Conservation (phyloP, 2,797 vertebrate genomes). For the Pseudochaenichthys georgianus region DNA sequence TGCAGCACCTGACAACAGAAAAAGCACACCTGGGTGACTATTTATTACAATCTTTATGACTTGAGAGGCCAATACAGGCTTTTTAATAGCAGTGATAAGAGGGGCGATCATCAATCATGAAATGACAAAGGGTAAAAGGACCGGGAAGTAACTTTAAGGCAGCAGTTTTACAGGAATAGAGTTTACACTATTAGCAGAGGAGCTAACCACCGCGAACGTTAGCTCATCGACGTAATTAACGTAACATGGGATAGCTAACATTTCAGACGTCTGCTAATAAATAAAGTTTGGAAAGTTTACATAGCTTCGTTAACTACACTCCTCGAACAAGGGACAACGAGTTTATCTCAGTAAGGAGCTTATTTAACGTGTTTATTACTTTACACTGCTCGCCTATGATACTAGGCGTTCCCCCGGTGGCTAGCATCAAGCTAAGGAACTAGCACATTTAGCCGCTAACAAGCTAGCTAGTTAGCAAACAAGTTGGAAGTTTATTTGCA, state of each 20-base stretch:
- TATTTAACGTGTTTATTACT: background rate
- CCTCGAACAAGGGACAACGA: background rate
- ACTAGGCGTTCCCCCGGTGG: conserved; percentile 81
- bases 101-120: accelerated
- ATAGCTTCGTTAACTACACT: background rate
- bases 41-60: background rate
- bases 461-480: conserved; percentile 81
- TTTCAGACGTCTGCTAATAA: background rate
- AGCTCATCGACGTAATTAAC: conserved; percentile 58
- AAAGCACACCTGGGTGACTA: conserved; percentile 41
- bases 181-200: conserved; percentile 50
- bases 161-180: background rate
- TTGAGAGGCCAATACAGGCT: background rate
- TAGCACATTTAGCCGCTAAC: conserved; percentile 73
- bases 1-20: conserved; percentile 81
- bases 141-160: accelerated
- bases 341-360: background rate
- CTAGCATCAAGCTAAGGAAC: conserved; percentile 82
- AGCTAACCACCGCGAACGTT: conserved; percentile 62
- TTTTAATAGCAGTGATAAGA: accelerated
- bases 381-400: conserved; percentile 36
- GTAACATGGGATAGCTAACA: conserved; percentile 1
- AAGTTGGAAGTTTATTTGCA: conserved; percentile 69
- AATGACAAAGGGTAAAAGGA: background rate
- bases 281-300: background rate